Evolutionary conservation across 2,113 vertebrate species (phyloP), one percentile per base, ranked within the genome.

Genomic region (Carettochelys insculpta): DNA sequence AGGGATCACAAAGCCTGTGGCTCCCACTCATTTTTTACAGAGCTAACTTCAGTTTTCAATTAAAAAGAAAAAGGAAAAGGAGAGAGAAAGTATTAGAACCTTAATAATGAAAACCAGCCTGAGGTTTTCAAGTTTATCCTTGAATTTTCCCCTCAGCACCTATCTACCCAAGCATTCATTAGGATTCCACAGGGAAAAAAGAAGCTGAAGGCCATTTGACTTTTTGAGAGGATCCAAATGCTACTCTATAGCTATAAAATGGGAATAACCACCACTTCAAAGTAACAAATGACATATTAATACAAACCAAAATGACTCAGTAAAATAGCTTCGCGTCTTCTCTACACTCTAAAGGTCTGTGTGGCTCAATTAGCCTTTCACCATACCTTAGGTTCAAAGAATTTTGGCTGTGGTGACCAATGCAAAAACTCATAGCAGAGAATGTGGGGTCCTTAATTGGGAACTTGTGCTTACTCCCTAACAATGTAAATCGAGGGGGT

Each of bases 361-460:
- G 88, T 94, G 87, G 94, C 92, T 92, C 95, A 96, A 93, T 94
- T 56, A 95, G 83, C 78, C 90, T 95, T 95, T 94, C 93, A n/a
- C 22, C 90, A 52, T 88, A 94, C 91, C 83, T 94, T 92, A 83
- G 92, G 83, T 94, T 94, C 95, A 95, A 92, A 90, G 93, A 92
- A 95, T 48, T 43, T 11, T 92, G 90, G 95, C 88, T 95, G 92
- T 96, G 95, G 95, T 92, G 94, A 97, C 94, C 85, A 94, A 92
- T 95, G 94, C 95, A 92, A 83, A 94, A 95, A 95, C 92, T 94
- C 90, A 97, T 97, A n/a, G n/a, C 95, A 92, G 87, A 93, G 92
- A 94, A 90, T 95, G 95, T 84, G 88, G 43, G 92, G 92, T 90
- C 94, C 95, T 95, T 95, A 97, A 96, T 94, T 95, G 94, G 89